Base-by-base conservation (phyloP, 2,888 invertebrate species). In the Perizoma affinitatum region DNA sequence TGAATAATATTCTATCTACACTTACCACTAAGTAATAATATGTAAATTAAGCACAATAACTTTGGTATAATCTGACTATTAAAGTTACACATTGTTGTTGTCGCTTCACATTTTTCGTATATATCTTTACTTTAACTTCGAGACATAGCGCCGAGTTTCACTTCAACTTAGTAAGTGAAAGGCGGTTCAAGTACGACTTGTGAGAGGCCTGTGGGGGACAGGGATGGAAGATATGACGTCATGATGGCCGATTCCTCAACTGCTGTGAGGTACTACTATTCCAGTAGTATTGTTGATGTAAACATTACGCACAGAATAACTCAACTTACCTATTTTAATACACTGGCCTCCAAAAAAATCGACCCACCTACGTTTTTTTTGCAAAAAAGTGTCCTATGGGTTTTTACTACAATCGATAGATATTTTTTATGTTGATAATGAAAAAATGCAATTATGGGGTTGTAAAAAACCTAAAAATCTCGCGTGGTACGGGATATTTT, bases 51-150 rank as follows among this genome's bases (percentile, higher is more conserved):
- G 75, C 72, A 79, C 68, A 83, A 76, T 60, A 84, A 75, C 88
- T 89, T 90, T 88, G 89, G 88, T 74, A 82, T 76, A 65, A 75
- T 71, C 75, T 82, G 82, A 88, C 86, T 84, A 84, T 69, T 61
- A 57, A 54, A 41, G 65, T 53, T 60, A 61, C 44, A 67, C 64
- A 70, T 67, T 67, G 66, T 68, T 65, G 66, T 67, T 68, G 66
- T 68, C 66, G 66, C 54, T 70, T 78, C 71, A 74, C 79, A 84
- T 81, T 84, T 77, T 78, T 76, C 54, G 64, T 68, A 70, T 65
- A 54, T 66, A 62, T 53, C 52, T 40, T 54, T 43, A 53, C 33
- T 59, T 63, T 43, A 61, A 65, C 48, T 60, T 56, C 47, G 59
- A 55, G 51, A 59, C 66, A 65, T 64, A 54, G 45, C 55, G 55